These are phyloP conservation scores for Geopemphigus sp. DNA, from an alignment of 1,140 invertebrate species.

Conservation along the genomic window DNA sequence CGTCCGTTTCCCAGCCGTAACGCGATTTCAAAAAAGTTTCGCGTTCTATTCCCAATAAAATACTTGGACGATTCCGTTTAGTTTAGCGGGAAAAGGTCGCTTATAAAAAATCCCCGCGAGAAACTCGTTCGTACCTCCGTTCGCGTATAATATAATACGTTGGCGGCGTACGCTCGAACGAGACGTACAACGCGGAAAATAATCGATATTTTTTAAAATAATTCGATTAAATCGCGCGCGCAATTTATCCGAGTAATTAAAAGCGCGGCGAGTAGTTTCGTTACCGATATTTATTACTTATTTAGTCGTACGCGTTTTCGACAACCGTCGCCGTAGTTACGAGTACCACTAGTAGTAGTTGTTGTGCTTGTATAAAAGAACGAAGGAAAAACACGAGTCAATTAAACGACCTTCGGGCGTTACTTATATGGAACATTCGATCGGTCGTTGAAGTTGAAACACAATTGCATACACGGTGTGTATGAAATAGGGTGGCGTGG, in stretches of 20 bases:
- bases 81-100: no score
- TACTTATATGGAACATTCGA: not conserved
- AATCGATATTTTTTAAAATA: not conserved
- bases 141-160: no score
- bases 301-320: not conserved
- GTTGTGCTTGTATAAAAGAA: no score
- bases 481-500: constrained; percentile 33
- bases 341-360: not conserved
- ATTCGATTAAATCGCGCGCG: not conserved
- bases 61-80: no score
- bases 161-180: no score
- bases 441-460: not conserved
- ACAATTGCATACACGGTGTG: constrained; percentile 21
- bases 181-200: no score
- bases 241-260: not conserved
- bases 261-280: not conserved
- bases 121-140: no score
- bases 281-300: not conserved
- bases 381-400: not conserved
- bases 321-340: not conserved
- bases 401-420: not conserved
- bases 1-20: not conserved
- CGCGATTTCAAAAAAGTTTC: not conserved
- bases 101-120: no score
- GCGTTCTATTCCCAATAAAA: not conserved